A percentile compares a stretch with the other conserved stretches of the same genome.
Evolutionary conservation across 2,888 invertebrate species (phyloP).

Genomic region (Heliconius sara): DNA sequence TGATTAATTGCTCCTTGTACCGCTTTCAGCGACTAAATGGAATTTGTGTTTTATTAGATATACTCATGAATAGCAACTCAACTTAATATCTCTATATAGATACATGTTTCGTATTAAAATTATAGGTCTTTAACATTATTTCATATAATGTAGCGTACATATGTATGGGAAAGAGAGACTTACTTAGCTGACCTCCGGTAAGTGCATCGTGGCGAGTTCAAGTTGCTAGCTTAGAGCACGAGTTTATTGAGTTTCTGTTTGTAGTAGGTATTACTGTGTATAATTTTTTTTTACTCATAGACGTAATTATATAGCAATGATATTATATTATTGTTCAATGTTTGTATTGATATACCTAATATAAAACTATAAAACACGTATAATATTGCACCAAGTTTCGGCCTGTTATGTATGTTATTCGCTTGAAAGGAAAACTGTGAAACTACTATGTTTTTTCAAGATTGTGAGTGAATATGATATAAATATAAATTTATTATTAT

Average conservation of each 20-base stretch:
- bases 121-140: neutral
- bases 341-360: no score
- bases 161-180: neutral
- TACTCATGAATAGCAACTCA: conserved; percentile 1
- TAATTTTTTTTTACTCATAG: neutral
- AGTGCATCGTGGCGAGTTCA: conserved; percentile 12
- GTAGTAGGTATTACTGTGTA: neutral
- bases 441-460: no score
- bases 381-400: no score
- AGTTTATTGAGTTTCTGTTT: conserved; percentile 7
- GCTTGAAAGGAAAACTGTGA: neutral
- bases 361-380: no score
- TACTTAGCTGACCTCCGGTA: conserved; percentile 3
- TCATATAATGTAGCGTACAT: neutral
- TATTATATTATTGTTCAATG: no score
- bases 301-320: neutral
- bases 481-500: no score
- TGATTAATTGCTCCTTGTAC: conserved; percentile 77
- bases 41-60: conserved; percentile 45
- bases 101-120: neutral
- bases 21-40: conserved; percentile 59
- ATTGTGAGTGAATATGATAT: no score
- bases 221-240: conserved; percentile 13
- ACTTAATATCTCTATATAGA: conserved; percentile 31
- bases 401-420: neutral